Percentiles rank a stretch among this genome's conserved stretches.
phyloP scores from a whole-genome alignment of 2,888 invertebrate genomes.

The Conops quadrifasciatus region DNA sequence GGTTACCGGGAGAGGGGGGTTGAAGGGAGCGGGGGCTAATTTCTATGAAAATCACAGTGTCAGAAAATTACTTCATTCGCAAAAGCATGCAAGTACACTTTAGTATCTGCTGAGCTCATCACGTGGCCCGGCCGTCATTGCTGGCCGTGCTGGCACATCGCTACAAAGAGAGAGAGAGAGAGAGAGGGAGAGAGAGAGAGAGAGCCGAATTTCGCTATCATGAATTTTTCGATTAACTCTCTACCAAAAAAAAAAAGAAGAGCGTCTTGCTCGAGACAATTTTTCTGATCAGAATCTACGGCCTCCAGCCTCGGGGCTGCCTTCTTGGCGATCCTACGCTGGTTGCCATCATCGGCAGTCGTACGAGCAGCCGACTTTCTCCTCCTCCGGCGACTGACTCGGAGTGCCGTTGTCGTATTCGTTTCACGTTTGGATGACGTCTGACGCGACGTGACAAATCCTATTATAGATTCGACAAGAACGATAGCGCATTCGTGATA shows the following conservation, averaged over 20 bases:
- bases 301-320: background rate
- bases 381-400: background rate
- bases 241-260: background rate
- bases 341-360: background rate
- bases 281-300: slow-evolving; percentile 11
- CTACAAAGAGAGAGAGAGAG: too few relatives aligned
- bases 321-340: background rate
- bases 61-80: slow-evolving; percentile 19
- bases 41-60: background rate
- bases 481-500: slow-evolving; percentile 50
- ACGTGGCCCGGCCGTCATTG: slow-evolving; percentile 8
- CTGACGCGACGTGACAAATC: slow-evolving; percentile 61
- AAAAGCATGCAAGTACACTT: background rate
- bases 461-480: slow-evolving; percentile 61
- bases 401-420: background rate
- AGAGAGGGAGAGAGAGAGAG: too few relatives aligned
- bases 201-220: slow-evolving; percentile 11
- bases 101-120: slow-evolving; percentile 7
- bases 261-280: slow-evolving; percentile 3
- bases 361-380: background rate
- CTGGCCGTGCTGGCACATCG: too few relatives aligned
- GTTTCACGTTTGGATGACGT: slow-evolving; percentile 25
- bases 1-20: background rate
- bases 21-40: background rate
- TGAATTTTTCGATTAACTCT: slow-evolving; percentile 22